Evolutionary conservation across 2,888 invertebrate species (phyloP).

Genomic region (Mesorhabditis belari): DNA sequence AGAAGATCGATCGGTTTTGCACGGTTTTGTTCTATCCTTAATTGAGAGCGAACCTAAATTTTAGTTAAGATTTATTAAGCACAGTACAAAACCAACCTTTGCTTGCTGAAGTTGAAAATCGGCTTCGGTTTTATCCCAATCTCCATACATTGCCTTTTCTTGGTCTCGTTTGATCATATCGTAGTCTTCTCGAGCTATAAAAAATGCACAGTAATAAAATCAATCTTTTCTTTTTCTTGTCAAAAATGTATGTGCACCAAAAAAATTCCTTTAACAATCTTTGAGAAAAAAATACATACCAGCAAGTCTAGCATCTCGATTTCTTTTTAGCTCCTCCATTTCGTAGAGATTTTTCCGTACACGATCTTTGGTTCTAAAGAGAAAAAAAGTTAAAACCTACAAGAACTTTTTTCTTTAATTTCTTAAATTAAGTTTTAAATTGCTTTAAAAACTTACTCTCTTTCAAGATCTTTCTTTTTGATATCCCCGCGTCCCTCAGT

Average conservation of each 20-base stretch:
- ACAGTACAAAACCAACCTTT: conserved; percentile 59
- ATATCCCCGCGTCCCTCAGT: conserved; percentile 69
- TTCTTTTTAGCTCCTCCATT: conserved; percentile 88
- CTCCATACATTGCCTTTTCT: conserved; percentile 80
- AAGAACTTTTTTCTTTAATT: not conserved
- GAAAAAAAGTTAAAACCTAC: not conserved
- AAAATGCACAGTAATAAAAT: not conserved
- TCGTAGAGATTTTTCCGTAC: conserved; percentile 62
- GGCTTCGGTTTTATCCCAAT: conserved; percentile 93
- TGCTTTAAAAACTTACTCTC: conserved; percentile 19
- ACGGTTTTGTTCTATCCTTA: conserved; percentile 88
- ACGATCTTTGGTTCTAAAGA: conserved; percentile 29
- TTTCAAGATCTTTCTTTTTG: conserved; percentile 33
- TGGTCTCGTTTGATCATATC: conserved; percentile 72
- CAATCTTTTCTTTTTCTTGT: no score
- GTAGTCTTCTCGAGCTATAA: conserved; percentile 52
- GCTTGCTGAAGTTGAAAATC: conserved; percentile 96
- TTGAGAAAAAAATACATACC: conserved; percentile 12
- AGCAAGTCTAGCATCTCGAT: conserved; percentile 59
- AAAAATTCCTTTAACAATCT: not conserved
- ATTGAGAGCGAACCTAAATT: conserved; percentile 68
- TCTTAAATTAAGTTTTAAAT: not conserved
- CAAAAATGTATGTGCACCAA: no score
- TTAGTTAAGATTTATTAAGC: not conserved
- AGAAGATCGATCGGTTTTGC: conserved; percentile 96